These are phyloP conservation scores for Gonatopus flavifemur DNA, from an alignment of 1,140 invertebrate genomes.

Conservation along the genomic window DNA sequence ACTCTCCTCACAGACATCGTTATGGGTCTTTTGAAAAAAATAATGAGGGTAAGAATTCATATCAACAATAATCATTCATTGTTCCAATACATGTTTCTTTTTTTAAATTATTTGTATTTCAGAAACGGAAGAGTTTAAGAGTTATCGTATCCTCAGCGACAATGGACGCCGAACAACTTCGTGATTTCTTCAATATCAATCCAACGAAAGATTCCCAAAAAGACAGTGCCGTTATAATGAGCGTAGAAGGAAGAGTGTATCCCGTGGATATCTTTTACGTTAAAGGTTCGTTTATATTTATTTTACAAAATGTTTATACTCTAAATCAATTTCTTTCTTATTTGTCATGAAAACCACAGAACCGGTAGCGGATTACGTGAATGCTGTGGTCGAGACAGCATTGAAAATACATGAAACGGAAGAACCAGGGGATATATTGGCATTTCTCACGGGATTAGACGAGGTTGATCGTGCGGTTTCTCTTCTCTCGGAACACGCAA, in stretches of 20 bases:
- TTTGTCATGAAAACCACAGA: conserved; percentile 58
- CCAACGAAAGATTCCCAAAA: conserved; percentile 57
- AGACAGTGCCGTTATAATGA: conserved; percentile 81
- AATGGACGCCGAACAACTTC: conserved; percentile 85
- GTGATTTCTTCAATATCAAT: conserved; percentile 86
- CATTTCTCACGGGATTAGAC: conserved; percentile 94
- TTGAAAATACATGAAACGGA: conserved; percentile 88
- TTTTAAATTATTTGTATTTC: conserved; percentile 35
- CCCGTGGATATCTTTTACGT: conserved; percentile 87
- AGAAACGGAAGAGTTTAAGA: conserved; percentile 83
- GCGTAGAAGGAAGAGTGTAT: conserved; percentile 85
- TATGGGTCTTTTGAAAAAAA: conserved; percentile 92
- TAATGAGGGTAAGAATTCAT: conserved; percentile 65
- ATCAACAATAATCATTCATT: background rate
- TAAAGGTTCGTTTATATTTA: no score
- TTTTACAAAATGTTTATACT: conserved; percentile 1
- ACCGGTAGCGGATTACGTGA: conserved; percentile 89
- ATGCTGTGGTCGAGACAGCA: conserved; percentile 81
- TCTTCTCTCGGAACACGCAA: conserved; percentile 68
- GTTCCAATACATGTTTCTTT: background rate
- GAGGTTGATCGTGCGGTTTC: conserved; percentile 79
- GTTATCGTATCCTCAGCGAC: conserved; percentile 94
- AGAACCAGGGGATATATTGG: conserved; percentile 83
- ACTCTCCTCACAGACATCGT: conserved; percentile 91
- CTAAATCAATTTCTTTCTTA: background rate